These are phyloP conservation scores for Piaya cayana DNA, from an alignment of 2,113 vertebrate species.

Conservation along the genomic window DNA sequence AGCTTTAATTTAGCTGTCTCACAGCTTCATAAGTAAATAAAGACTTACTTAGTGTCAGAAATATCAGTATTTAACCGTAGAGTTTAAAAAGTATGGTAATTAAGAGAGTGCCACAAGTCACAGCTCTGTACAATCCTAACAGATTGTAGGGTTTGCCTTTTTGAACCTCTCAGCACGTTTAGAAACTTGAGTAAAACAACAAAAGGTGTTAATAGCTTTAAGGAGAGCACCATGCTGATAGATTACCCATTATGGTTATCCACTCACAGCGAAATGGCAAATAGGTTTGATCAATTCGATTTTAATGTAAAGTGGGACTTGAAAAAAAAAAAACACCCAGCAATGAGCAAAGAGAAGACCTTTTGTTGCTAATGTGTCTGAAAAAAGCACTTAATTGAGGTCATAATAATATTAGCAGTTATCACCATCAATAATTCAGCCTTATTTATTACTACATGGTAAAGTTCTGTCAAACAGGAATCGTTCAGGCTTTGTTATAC, in stretches of 20 bases:
- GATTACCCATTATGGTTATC: constrained; percentile 90
- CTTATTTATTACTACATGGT: constrained; percentile 81
- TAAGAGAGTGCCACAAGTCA: constrained; percentile 73
- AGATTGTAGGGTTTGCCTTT: constrained; percentile 85
- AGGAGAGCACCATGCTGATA: constrained; percentile 90
- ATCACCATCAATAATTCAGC: constrained; percentile 84
- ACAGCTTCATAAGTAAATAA: constrained; percentile 75
- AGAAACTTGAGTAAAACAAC: constrained; percentile 85
- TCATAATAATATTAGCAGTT: constrained; percentile 85
- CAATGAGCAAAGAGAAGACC: constrained; percentile 74
- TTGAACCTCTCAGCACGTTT: constrained; percentile 87
- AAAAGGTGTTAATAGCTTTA: constrained; percentile 98
- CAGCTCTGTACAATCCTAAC: constrained; percentile 77
- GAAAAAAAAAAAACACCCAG: constrained; percentile 61
- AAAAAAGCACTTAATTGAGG: constrained; percentile 85
- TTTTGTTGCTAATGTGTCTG: constrained; percentile 85
- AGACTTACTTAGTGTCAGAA: constrained; percentile 72
- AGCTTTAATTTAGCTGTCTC: constrained; percentile 79
- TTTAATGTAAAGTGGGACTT: constrained; percentile 85
- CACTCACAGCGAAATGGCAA: constrained; percentile 87
- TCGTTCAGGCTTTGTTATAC: constrained; percentile 69
- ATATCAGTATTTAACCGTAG: constrained; percentile 35
- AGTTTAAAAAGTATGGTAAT: constrained; percentile 66
- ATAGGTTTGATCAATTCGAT: constrained; percentile 91
- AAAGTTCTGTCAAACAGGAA: constrained; percentile 76